phyloP scores from a whole-genome alignment of 2,888 invertebrate genomes.

The Caradrina clavipalpis region DNA sequence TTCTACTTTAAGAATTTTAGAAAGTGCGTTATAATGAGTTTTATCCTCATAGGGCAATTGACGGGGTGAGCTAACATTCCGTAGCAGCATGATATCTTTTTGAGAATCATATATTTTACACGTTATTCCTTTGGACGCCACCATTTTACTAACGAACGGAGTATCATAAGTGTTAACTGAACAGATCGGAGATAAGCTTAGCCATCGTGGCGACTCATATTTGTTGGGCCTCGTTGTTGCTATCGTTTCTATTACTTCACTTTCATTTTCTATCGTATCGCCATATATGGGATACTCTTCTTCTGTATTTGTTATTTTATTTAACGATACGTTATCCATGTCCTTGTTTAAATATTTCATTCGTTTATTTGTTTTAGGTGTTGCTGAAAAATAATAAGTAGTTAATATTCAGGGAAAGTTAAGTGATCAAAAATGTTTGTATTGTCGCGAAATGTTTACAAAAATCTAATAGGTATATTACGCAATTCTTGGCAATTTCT shows the following conservation, averaged over 20 bases:
- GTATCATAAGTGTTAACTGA: slow-evolving; percentile 72
- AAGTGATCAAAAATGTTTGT: not conserved
- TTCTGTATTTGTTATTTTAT: slow-evolving; percentile 66
- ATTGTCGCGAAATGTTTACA: not conserved
- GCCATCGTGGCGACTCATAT: slow-evolving; percentile 59
- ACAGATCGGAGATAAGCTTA: slow-evolving; percentile 76
- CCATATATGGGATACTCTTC: slow-evolving; percentile 22
- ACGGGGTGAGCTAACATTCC: slow-evolving; percentile 23
- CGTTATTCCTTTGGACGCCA: slow-evolving; percentile 59
- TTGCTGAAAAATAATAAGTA: slow-evolving; percentile 48
- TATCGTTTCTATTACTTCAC: not conserved
- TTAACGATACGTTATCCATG: slow-evolving; percentile 34
- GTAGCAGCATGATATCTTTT: slow-evolving; percentile 35
- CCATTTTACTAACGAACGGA: slow-evolving; percentile 24
- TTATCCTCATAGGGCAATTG: slow-evolving; percentile 26
- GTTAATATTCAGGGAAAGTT: not conserved
- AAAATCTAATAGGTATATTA: slow-evolving; percentile 9
- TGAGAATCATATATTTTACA: slow-evolving; percentile 49
- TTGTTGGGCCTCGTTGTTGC: slow-evolving; percentile 13
- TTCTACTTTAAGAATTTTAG: slow-evolving; percentile 28
- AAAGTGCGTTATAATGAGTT: slow-evolving; percentile 9
- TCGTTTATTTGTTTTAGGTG: slow-evolving; percentile 7
- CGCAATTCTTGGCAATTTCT: not conserved
- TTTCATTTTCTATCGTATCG: not conserved
- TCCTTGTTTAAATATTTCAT: slow-evolving; percentile 4